Conservation (phyloP, 2,797 vertebrate species). For the Nyctibius grandis region DNA sequence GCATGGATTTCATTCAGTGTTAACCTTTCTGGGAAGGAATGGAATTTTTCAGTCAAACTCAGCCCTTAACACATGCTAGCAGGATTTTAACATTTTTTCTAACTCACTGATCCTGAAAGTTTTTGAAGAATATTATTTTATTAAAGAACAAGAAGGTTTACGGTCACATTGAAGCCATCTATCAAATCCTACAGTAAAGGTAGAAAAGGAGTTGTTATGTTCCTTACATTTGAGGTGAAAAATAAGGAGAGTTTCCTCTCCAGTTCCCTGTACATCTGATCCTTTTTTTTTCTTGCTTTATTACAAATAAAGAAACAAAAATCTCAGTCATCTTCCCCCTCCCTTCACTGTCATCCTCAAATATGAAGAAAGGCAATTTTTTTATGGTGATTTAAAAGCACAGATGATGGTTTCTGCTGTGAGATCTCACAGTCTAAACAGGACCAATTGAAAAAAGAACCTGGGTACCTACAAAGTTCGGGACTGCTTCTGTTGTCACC, state of each 20-base stretch:
- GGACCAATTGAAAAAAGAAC: neutral
- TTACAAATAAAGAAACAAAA: neutral
- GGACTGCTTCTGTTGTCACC: neutral
- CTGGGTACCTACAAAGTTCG: neutral
- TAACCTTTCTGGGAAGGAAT: neutral
- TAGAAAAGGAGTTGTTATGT: neutral
- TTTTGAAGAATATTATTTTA: neutral
- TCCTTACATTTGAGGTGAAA: neutral
- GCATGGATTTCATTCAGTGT: neutral
- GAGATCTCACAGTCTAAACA: neutral
- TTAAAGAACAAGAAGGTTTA: neutral
- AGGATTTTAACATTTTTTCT: neutral
- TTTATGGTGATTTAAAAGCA: neutral
- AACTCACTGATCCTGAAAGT: neutral
- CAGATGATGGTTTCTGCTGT: neutral
- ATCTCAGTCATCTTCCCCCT: neutral
- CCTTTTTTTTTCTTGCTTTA: neutral
- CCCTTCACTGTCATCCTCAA: neutral
- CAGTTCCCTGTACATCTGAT: neutral
- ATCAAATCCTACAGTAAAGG: neutral
- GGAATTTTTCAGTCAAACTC: neutral
- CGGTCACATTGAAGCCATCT: neutral
- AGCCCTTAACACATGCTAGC: neutral
- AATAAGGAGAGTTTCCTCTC: neutral
- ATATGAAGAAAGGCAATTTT: neutral